Conservation (phyloP, 2,113 vertebrate species). For the Aegithalos caudatus region DNA sequence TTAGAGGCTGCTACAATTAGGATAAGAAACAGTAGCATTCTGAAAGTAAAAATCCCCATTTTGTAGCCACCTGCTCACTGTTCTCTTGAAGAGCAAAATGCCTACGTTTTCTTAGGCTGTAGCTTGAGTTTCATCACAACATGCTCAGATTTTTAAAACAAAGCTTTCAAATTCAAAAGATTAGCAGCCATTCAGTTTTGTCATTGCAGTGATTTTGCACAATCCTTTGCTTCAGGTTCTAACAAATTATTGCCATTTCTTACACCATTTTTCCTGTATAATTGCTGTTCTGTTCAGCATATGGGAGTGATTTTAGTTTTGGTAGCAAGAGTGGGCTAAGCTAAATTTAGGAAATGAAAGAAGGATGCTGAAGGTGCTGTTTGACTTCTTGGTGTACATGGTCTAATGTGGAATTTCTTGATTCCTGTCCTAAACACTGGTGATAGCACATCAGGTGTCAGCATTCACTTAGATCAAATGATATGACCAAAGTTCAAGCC, state of each 20-base stretch:
- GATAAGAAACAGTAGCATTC: neutral
- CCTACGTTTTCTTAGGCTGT: neutral
- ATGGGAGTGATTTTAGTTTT: slow-evolving; percentile 12
- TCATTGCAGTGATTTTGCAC: neutral
- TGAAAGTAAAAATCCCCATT: neutral
- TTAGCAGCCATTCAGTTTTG: neutral
- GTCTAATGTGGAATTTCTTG: neutral
- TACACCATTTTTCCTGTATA: neutral
- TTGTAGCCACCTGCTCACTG: neutral
- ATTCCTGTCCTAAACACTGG: neutral
- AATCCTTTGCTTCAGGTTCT: neutral
- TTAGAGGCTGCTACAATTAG: neutral
- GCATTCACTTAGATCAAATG: neutral
- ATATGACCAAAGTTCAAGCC: neutral
- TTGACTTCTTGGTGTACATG: neutral
- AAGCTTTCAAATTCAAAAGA: neutral
- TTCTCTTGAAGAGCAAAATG: neutral
- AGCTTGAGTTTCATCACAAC: neutral
- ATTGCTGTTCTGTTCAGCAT: neutral
- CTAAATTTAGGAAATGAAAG: neutral
- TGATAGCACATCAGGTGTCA: neutral
- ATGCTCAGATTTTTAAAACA: neutral
- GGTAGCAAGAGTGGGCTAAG: slow-evolving; percentile 5
- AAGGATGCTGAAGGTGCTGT: neutral
- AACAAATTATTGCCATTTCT: neutral